Evolutionary conservation across 1,140 invertebrate species (phyloP).

Genomic region (Formica selysi): DNA sequence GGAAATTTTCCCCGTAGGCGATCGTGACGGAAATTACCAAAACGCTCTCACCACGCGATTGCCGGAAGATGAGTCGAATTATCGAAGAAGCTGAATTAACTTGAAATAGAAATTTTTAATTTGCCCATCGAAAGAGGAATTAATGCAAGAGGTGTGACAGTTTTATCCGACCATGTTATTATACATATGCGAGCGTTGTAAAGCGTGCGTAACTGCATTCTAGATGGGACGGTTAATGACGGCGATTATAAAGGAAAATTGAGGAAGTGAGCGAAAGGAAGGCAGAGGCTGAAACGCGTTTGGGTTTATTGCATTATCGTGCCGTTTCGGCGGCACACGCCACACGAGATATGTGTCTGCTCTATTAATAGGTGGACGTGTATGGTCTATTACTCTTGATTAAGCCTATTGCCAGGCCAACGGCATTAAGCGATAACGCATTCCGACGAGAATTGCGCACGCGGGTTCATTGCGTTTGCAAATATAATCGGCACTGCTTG

Average conservation of each 20-base stretch:
- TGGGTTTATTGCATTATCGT: constrained; percentile 61
- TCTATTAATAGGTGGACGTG: constrained; percentile 78
- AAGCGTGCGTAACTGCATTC: constrained; percentile 2
- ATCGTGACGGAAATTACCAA: constrained; percentile 46
- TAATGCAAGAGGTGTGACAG: constrained; percentile 14
- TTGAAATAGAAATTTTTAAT: neutral
- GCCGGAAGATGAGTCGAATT: neutral
- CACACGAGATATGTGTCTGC: constrained; percentile 48
- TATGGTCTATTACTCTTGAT: constrained; percentile 78
- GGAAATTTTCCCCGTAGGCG: constrained; percentile 20
- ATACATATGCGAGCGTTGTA: too few relatives aligned
- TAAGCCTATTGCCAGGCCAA: constrained; percentile 76
- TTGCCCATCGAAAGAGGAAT: neutral
- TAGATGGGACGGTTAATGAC: constrained; percentile 10
- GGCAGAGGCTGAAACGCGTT: neutral
- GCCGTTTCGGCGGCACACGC: constrained; percentile 60
- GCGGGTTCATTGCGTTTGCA: constrained; percentile 37
- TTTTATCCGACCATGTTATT: constrained; percentile 34
- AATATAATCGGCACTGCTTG: constrained; percentile 54
- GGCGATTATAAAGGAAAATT: constrained; percentile 41
- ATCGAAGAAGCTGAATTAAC: neutral
- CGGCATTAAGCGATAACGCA: constrained; percentile 74
- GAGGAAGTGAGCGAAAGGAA: neutral
- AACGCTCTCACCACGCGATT: neutral
- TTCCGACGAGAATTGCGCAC: constrained; percentile 45